These are phyloP conservation scores for Spialia ferax DNA, from an alignment of 2,888 invertebrate species.

Conservation along the genomic window DNA sequence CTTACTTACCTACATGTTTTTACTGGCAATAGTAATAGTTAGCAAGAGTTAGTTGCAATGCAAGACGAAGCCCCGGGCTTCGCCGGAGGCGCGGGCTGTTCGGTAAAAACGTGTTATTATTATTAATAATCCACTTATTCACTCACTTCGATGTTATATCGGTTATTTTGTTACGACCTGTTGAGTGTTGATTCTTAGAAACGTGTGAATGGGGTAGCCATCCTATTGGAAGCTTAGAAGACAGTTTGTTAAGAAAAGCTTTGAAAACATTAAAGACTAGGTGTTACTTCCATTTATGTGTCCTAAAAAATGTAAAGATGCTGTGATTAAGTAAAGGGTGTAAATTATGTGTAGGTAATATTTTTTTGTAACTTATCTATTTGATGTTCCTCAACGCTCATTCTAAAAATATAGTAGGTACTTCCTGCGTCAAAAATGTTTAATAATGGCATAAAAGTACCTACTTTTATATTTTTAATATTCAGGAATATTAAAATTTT, in stretches of 20 bases:
- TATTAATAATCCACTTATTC: slow-evolving; percentile 73
- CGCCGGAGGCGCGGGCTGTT: slow-evolving; percentile 75
- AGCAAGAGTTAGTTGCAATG: slow-evolving; percentile 24
- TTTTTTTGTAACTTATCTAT: too few species aligned
- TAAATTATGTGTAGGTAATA: too few species aligned
- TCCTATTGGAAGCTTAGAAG: not conserved
- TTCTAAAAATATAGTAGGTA: too few species aligned
- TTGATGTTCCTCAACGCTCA: too few species aligned
- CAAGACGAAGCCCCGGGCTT: not conserved
- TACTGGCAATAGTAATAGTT: not conserved
- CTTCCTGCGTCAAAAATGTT: too few species aligned
- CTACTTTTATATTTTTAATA: too few species aligned
- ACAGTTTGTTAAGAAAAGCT: not conserved
- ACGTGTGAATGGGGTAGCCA: slow-evolving; percentile 40
- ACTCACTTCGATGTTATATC: slow-evolving; percentile 56
- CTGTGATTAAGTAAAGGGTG: too few species aligned
- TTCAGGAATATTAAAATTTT: too few species aligned
- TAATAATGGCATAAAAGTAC: too few species aligned
- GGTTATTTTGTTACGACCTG: slow-evolving; percentile 42
- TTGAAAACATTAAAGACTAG: too few species aligned
- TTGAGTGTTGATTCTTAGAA: slow-evolving; percentile 57
- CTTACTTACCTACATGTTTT: not conserved
- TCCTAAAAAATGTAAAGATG: too few species aligned
- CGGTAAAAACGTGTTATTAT: slow-evolving; percentile 80
- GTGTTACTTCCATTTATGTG: too few species aligned